Conservation (phyloP, 2,113 vertebrate species). For the Pituophis catenifer region DNA sequence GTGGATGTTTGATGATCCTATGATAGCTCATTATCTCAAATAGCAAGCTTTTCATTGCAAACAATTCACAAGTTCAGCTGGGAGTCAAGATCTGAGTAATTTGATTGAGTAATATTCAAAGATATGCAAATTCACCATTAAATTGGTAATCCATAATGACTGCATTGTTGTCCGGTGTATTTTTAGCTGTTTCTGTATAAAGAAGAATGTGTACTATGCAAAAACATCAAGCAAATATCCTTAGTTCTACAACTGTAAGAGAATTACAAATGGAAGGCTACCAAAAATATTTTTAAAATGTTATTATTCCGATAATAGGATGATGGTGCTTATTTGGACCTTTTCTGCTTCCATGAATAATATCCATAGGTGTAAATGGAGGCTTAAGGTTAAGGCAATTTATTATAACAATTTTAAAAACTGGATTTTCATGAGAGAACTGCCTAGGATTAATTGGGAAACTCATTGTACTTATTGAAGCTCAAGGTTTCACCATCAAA, state of each 20-base stretch:
- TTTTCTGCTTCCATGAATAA: neutral
- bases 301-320: neutral
- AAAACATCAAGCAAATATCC: neutral
- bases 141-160: neutral
- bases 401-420: neutral
- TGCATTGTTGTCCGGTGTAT: neutral
- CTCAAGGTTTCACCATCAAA: neutral
- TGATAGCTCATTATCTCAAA: neutral
- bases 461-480: neutral
- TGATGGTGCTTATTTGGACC: neutral
- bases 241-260: neutral
- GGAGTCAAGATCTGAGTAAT: neutral
- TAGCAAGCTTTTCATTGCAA: neutral
- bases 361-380: neutral
- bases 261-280: neutral
- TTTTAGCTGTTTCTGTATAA: neutral
- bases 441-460: neutral
- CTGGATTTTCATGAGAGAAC: neutral
- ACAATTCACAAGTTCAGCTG: neutral
- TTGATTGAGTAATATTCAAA: neutral
- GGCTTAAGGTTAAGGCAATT: neutral
- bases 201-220: neutral
- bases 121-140: neutral
- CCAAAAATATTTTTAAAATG: neutral
- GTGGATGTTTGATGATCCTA: neutral